A percentile compares a stretch with the other conserved stretches of the same genome.
Evolutionary conservation across 2,888 invertebrate species (phyloP).

Genomic region (Euplexia lucipara): DNA sequence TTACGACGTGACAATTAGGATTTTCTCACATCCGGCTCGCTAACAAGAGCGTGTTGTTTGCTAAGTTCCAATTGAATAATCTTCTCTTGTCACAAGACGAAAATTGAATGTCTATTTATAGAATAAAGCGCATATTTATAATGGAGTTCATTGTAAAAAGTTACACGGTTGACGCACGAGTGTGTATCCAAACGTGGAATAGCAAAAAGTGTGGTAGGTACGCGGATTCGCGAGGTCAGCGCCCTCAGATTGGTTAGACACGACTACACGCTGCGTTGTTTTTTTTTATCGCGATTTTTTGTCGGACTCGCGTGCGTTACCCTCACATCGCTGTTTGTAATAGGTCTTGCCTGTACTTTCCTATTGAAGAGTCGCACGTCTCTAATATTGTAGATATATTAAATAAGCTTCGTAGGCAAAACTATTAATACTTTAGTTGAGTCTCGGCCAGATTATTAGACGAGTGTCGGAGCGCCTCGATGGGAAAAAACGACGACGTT

Average conservation of each 20-base stretch:
- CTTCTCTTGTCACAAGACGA: slow-evolving; percentile 29
- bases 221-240: slow-evolving; percentile 84
- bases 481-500: slow-evolving; percentile 35
- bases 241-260: slow-evolving; percentile 84
- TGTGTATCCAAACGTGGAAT: slow-evolving; percentile 66
- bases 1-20: slow-evolving; percentile 39
- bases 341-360: slow-evolving; percentile 58
- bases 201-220: slow-evolving; percentile 74
- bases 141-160: slow-evolving; percentile 61
- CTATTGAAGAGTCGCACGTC: slow-evolving; percentile 40
- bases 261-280: slow-evolving; percentile 75
- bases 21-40: slow-evolving; percentile 50
- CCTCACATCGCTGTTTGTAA: slow-evolving; percentile 69
- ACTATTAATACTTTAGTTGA: slow-evolving; percentile 63
- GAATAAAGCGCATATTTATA: slow-evolving; percentile 50
- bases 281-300: slow-evolving; percentile 80
- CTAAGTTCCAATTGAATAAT: slow-evolving; percentile 40
- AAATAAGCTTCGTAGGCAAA: slow-evolving; percentile 55
- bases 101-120: slow-evolving; percentile 45
- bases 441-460: slow-evolving; percentile 57
- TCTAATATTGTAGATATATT: slow-evolving; percentile 50
- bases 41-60: slow-evolving; percentile 44
- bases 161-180: slow-evolving; percentile 64
- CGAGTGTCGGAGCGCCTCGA: slow-evolving; percentile 42
- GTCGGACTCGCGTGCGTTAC: slow-evolving; percentile 84